A percentile compares a stretch with the other conserved stretches of the same genome.
Conservation (phyloP, 2,113 vertebrate species). For the Silurus glanis region DNA sequence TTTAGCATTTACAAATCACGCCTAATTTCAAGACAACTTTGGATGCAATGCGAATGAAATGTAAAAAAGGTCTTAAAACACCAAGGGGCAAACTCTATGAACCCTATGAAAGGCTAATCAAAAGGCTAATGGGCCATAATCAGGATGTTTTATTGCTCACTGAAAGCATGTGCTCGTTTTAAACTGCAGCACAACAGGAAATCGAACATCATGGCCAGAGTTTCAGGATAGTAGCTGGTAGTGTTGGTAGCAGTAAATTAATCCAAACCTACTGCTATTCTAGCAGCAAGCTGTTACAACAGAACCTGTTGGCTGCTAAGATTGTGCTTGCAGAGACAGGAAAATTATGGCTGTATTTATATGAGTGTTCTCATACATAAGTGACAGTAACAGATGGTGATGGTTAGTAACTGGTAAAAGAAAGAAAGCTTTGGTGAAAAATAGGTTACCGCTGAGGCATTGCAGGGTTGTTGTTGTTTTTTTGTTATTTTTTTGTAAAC, state of each 20-base stretch:
- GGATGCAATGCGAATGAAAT: neutral
- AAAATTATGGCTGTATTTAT: neutral
- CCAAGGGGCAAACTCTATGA: neutral
- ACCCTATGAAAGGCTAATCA: neutral
- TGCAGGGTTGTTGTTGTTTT: no score
- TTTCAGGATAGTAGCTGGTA: neutral
- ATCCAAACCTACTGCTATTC: neutral
- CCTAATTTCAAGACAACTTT: neutral
- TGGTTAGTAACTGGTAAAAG: neutral
- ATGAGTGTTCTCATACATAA: neutral
- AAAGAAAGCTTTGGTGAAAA: neutral
- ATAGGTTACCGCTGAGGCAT: neutral
- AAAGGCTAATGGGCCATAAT: neutral
- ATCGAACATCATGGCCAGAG: neutral
- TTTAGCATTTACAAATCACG: neutral
- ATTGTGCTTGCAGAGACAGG: neutral
- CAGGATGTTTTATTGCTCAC: neutral
- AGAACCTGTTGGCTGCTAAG: no score
- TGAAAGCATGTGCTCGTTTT: neutral
- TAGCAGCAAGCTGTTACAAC: neutral
- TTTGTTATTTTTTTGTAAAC: no score
- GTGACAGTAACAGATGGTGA: neutral
- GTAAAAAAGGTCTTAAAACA: neutral
- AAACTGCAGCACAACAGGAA: neutral
- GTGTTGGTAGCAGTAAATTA: neutral